Conservation (phyloP, 2,113 vertebrate species). For the Pagrus major region DNA sequence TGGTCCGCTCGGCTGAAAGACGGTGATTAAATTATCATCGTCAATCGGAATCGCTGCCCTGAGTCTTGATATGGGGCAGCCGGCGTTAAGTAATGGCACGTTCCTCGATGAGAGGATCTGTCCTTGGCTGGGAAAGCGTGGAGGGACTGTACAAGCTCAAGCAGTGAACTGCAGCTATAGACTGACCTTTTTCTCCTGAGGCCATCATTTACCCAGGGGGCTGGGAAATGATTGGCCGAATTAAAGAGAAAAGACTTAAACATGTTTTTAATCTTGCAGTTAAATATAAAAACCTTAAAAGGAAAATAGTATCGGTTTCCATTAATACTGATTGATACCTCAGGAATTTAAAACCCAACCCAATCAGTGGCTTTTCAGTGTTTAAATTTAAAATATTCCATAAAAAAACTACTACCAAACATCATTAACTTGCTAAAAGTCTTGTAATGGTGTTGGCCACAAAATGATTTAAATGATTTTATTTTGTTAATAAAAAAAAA, state of each 20-base stretch:
- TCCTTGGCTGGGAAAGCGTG: slow-evolving; percentile 24
- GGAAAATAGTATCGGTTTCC: background rate
- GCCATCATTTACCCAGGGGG: slow-evolving; percentile 7
- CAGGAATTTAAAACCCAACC: background rate
- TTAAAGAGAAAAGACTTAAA: slow-evolving; percentile 9
- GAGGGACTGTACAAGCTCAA: slow-evolving; percentile 24
- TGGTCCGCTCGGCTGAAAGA: slow-evolving; percentile 51
- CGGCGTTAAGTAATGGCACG: slow-evolving; percentile 36
- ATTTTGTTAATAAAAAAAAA: too few species aligned
- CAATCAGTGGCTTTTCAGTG: background rate
- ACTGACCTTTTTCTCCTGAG: slow-evolving; percentile 9
- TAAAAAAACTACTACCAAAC: too few species aligned
- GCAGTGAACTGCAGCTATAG: slow-evolving; percentile 23
- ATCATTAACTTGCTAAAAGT: background rate
- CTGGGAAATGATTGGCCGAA: slow-evolving; percentile 6
- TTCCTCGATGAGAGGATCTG: slow-evolving; percentile 59
- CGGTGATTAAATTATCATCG: slow-evolving; percentile 43
- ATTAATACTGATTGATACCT: slow-evolving; percentile 16
- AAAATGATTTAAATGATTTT: too few species aligned
- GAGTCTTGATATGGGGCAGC: slow-evolving; percentile 46
- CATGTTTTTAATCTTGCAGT: slow-evolving; percentile 9
- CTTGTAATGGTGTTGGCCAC: background rate
- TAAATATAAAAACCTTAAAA: background rate
- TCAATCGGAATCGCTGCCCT: slow-evolving; percentile 5
- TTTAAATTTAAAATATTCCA: background rate